phyloP scores from a whole-genome alignment of 2,888 invertebrate genomes.

The Theretra japonica region DNA sequence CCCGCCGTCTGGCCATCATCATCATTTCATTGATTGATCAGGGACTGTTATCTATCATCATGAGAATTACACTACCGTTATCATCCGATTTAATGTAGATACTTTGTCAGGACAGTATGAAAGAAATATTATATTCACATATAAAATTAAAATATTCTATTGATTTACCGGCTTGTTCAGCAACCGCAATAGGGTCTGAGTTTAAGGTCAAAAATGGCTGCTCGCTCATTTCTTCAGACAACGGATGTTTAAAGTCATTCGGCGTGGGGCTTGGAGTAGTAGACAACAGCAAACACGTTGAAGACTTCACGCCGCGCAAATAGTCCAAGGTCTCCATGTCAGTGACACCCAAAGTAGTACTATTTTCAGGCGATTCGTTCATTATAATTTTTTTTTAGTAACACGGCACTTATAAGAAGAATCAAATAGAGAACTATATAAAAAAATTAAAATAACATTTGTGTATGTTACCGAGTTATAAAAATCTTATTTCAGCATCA shows the following conservation, averaged over 20 bases:
- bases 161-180: constrained; percentile 66
- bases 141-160: too few species aligned
- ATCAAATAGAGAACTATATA: background rate
- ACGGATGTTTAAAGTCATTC: constrained; percentile 84
- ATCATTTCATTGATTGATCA: too few species aligned
- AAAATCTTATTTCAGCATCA: background rate
- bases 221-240: constrained; percentile 82
- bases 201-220: constrained; percentile 72
- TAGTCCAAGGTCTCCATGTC: constrained; percentile 74
- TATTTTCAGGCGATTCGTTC: constrained; percentile 69
- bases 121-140: background rate
- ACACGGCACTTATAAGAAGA: background rate
- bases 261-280: constrained; percentile 86
- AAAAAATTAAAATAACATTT: background rate
- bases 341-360: constrained; percentile 54
- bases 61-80: too few species aligned
- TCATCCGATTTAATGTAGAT: too few species aligned
- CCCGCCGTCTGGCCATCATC: too few species aligned
- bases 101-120: too few species aligned
- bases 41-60: too few species aligned
- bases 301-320: constrained; percentile 86
- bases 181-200: constrained; percentile 65
- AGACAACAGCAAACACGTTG: constrained; percentile 87
- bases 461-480: too few species aligned
- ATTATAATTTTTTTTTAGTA: constrained; percentile 46